These are phyloP conservation scores for Rhea pennata DNA, from an alignment of 2,113 vertebrate species.

Conservation along the genomic window DNA sequence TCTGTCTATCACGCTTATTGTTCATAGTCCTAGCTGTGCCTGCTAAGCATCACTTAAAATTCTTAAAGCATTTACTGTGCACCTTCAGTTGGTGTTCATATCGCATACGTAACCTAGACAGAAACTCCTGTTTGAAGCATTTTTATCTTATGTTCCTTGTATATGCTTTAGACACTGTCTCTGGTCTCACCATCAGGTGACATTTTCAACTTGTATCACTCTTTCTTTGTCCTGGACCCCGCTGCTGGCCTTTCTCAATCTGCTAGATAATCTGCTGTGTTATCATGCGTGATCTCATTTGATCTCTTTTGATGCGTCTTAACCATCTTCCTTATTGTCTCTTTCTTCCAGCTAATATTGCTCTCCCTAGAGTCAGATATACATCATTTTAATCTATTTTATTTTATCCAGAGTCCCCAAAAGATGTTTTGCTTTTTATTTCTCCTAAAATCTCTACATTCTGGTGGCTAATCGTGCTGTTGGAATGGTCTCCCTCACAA, in stretches of 20 bases:
- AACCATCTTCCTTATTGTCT: background rate
- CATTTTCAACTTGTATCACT: background rate
- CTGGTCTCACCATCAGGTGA: background rate
- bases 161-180: background rate
- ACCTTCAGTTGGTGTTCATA: background rate
- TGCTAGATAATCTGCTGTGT: background rate
- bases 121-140: fast-evolving
- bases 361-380: background rate
- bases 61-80: background rate
- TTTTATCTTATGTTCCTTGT: background rate
- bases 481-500: background rate
- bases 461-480: background rate
- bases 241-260: background rate
- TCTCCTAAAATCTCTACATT: background rate
- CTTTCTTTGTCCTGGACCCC: background rate
- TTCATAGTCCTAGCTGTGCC: background rate
- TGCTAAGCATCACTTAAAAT: background rate
- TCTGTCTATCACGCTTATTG: background rate
- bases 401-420: background rate
- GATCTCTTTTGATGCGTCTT: background rate
- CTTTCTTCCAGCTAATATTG: background rate
- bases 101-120: background rate
- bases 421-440: background rate
- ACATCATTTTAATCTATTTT: background rate
- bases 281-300: background rate